phyloP scores from a whole-genome alignment of 2,888 invertebrate species.

The Beris morrisii region DNA sequence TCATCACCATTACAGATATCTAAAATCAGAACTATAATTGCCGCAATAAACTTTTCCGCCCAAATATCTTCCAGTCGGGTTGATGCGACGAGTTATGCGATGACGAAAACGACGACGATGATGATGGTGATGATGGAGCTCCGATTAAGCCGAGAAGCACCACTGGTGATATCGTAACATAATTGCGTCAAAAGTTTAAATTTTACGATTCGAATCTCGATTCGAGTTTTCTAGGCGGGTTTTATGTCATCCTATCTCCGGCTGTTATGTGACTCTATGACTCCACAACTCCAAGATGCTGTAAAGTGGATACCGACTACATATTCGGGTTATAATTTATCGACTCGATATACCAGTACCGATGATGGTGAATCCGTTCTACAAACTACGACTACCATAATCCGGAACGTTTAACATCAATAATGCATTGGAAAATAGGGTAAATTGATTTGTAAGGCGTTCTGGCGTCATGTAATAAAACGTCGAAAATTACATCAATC shows the following conservation, averaged over 20 bases:
- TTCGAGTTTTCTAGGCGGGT: not conserved
- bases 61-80: slow-evolving; percentile 1
- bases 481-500: slow-evolving; percentile 30
- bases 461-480: slow-evolving; percentile 22
- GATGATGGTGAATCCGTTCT: no score
- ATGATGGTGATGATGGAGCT: slow-evolving; percentile 21
- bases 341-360: no score
- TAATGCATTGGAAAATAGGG: slow-evolving; percentile 9
- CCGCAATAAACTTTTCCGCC: slow-evolving; percentile 26
- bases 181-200: slow-evolving; percentile 26
- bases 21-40: slow-evolving; percentile 21
- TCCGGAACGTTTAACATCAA: slow-evolving; percentile 13
- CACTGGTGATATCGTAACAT: slow-evolving; percentile 12
- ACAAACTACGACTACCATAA: not conserved
- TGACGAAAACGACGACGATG: slow-evolving; percentile 22
- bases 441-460: slow-evolving; percentile 31
- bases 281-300: not conserved
- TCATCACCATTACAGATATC: slow-evolving; percentile 22
- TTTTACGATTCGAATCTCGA: slow-evolving; percentile 12
- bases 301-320: not conserved
- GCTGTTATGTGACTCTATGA: not conserved
- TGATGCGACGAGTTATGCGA: not conserved
- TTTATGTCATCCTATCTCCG: slow-evolving; percentile 6
- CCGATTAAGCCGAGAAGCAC: slow-evolving; percentile 25
- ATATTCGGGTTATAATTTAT: no score